Evolutionary conservation across 2,113 vertebrate species (phyloP).

Genomic region (Ceyx margarethae): DNA sequence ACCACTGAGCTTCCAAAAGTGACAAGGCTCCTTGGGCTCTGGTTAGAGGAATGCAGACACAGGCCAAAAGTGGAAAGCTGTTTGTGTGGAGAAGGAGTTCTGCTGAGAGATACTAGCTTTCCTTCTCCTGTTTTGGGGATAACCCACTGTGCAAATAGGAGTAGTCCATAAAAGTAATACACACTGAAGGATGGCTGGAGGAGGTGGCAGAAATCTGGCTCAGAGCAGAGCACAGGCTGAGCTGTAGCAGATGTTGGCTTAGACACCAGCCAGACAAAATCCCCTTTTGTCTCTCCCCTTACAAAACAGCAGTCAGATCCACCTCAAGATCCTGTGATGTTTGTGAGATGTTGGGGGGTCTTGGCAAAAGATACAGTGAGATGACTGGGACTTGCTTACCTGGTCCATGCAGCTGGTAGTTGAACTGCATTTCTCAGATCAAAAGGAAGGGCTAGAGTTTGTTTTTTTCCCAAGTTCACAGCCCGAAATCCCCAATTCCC

Average conservation of each 20-base stretch:
- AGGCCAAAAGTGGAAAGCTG: neutral
- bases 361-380: neutral
- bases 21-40: neutral
- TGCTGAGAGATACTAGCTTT: neutral
- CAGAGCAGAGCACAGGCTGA: neutral
- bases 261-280: neutral
- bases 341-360: neutral
- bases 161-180: neutral
- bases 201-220: neutral
- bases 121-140: neutral
- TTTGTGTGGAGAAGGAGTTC: neutral
- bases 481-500: neutral
- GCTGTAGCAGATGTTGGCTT: neutral
- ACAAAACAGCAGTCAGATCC: neutral
- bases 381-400: neutral
- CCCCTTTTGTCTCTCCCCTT: neutral
- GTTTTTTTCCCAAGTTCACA: neutral
- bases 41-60: neutral
- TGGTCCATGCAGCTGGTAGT: neutral
- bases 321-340: neutral
- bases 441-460: neutral
- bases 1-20: neutral
- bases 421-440: neutral
- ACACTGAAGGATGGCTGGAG: neutral
- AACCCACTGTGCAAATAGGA: neutral